Evolutionary conservation across 1,140 invertebrate species (phyloP), one percentile per base, ranked within the genome.

Genomic region (Rhopalosiphum maidis): DNA sequence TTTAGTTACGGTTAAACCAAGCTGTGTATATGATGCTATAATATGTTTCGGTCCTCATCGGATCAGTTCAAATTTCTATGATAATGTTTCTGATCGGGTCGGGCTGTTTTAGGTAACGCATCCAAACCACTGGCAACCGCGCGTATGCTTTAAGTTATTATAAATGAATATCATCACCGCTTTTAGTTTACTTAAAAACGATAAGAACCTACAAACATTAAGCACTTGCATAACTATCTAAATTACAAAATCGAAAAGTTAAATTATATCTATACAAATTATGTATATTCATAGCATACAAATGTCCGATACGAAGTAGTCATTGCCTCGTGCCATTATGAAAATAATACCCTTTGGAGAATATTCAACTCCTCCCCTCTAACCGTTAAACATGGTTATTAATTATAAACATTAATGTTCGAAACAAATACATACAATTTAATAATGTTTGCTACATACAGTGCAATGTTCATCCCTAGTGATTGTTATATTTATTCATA

Each of bases 331-430:
- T 6, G 60, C 9, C 15, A 18, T 77, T 35, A 77, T 77, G 30
- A 77, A 11, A n/a, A 77, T 77, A 77, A 77, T 35, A n/a, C 60
- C n/a, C 60, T 77, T 77, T 15, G n/a, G 60, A n/a, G 60, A 77
- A 77, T 77, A n/a, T 77, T 35, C 55, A 30, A 23, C 23, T 11
- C 25, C 25, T 25, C 30, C 3, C 4, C 60, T 0, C 30, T 18
- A 0, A 0, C 60, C 25, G 30, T 77, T n/a, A n/a, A 77, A 77
- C 11, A 77, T 15, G 11, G 15, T 77, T 77, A 77, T 77, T 77
- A n/a, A 77, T 77, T 77, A 77, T 77, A n/a, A 77, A 77, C 60
- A 77, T 77, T 77, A 77, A 77, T 77, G 60, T 77, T n/a, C 60
- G n/a, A 77, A 77, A 77, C 15, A 77, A 77, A 77, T 35, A 77